phyloP scores from a whole-genome alignment of 2,113 vertebrate species.

The Callithrix jacchus region DNA sequence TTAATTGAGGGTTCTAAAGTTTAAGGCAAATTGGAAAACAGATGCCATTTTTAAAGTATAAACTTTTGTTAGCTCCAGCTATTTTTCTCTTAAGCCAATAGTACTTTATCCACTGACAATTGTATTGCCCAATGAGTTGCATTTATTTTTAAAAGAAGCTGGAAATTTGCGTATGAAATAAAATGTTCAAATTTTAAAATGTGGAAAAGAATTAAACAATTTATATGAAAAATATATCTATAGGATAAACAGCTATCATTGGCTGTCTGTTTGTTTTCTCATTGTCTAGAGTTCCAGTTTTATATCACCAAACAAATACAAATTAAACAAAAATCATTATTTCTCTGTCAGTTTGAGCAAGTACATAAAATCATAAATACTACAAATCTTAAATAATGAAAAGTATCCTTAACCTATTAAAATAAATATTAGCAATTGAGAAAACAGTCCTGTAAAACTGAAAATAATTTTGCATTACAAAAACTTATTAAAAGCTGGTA shows the following conservation, averaged over 20 bases:
- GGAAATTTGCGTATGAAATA: neutral
- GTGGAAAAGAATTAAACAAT: neutral
- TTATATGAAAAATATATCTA: neutral
- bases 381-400: neutral
- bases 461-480: neutral
- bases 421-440: neutral
- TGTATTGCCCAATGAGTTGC: neutral
- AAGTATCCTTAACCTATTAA: neutral
- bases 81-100: neutral
- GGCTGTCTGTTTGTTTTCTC: neutral
- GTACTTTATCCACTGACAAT: neutral
- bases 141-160: neutral
- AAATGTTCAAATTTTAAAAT: neutral
- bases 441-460: neutral
- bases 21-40: neutral
- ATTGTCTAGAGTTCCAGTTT: neutral
- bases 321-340: neutral
- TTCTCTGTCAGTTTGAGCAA: neutral
- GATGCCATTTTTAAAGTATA: neutral
- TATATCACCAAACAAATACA: neutral
- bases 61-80: neutral
- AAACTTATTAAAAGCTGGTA: neutral
- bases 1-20: neutral
- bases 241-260: neutral
- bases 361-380: neutral